Conservation (phyloP, 1,140 invertebrate species). For the Maconellicoccus hirsutus region DNA sequence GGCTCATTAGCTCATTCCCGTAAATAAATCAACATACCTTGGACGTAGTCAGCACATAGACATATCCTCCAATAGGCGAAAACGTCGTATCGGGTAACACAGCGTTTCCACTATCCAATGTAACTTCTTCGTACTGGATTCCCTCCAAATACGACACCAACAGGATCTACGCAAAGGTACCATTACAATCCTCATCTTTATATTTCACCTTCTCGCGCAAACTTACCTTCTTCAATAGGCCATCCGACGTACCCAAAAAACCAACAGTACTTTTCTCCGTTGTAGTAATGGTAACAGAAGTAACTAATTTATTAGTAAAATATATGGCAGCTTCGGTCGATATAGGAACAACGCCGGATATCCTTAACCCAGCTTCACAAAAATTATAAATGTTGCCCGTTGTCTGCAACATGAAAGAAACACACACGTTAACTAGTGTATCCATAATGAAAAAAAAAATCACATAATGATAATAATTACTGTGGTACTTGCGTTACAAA, state of each 20-base stretch:
- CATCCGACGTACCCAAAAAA: conserved; percentile 73
- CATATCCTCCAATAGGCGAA: conserved; percentile 57
- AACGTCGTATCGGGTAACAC: conserved; percentile 73
- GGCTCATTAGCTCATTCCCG: too few species aligned
- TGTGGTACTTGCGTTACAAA: neutral
- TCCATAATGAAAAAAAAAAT: neutral
- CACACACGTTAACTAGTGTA: neutral
- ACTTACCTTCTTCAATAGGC: conserved; percentile 62
- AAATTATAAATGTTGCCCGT: conserved; percentile 84
- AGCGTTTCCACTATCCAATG: conserved; percentile 53
- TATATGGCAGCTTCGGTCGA: conserved; percentile 54
- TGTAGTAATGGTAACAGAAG: conserved; percentile 67
- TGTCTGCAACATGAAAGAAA: conserved; percentile 41
- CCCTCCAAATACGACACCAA: conserved; percentile 48
- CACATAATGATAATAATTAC: neutral
- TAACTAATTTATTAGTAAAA: conserved; percentile 67
- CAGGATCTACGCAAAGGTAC: conserved; percentile 32
- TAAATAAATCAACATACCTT: too few species aligned
- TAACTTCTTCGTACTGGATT: conserved; percentile 63
- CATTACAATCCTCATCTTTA: too few species aligned
- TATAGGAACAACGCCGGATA: conserved; percentile 76
- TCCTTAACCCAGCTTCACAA: conserved; percentile 83
- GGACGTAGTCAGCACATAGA: conserved; percentile 58
- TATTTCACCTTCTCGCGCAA: too few species aligned
- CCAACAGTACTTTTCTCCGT: conserved; percentile 82